Conservation (phyloP, 1,140 invertebrate genomes). For the Ceratosolen solmsi region DNA sequence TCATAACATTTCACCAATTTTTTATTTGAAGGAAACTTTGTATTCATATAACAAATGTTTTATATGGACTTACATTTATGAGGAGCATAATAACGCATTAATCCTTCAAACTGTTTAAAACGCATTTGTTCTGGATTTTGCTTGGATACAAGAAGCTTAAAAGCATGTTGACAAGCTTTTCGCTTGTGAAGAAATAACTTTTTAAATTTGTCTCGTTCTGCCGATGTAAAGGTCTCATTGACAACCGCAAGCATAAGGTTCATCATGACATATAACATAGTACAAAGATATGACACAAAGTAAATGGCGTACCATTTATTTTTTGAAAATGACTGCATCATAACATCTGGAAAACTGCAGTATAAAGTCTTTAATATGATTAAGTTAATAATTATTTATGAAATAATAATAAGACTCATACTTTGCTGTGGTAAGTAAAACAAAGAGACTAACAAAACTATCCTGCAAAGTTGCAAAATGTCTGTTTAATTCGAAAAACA, state of each 20-base stretch:
- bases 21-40: too few species aligned
- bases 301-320: conserved; percentile 89
- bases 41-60: too few species aligned
- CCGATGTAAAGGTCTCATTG: conserved; percentile 90
- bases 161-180: conserved; percentile 87
- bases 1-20: neutral
- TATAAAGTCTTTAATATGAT: conserved; percentile 15
- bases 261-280: conserved; percentile 91
- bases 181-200: conserved; percentile 89
- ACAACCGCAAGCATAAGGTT: conserved; percentile 94
- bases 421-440: conserved; percentile 93
- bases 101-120: conserved; percentile 86
- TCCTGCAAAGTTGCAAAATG: conserved; percentile 86
- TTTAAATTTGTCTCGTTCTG: conserved; percentile 91
- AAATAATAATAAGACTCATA: conserved; percentile 73
- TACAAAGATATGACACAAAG: conserved; percentile 89
- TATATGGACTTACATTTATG: conserved; percentile 77
- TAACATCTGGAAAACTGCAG: conserved; percentile 90
- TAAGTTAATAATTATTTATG: neutral
- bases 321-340: conserved; percentile 91
- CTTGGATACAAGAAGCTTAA: conserved; percentile 84
- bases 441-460: conserved; percentile 92
- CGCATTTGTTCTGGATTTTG: conserved; percentile 80
- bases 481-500: conserved; percentile 84
- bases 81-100: conserved; percentile 86